Evolutionary conservation across 2,113 vertebrate species (phyloP).

Genomic region (Patagioenas fasciata): DNA sequence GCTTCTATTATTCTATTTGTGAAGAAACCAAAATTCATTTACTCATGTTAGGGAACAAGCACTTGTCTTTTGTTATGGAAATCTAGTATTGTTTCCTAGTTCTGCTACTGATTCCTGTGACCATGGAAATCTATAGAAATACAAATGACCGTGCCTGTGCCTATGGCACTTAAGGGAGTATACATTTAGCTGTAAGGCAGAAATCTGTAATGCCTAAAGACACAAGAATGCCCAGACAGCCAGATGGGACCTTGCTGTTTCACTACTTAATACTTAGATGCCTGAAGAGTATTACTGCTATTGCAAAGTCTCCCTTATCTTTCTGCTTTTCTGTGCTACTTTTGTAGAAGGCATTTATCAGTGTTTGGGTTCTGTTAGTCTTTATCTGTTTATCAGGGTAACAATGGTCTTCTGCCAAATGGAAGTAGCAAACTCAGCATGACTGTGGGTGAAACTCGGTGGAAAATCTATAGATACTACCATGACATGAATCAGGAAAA

Average conservation of each 20-base stretch:
- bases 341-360: not conserved
- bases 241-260: not conserved
- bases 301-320: not conserved
- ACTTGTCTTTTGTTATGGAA: constrained; percentile 41
- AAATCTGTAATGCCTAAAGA: not conserved
- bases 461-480: not conserved
- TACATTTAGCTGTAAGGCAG: not conserved
- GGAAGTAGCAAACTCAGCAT: not conserved
- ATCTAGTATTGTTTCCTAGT: constrained; percentile 38
- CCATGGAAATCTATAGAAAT: constrained; percentile 33
- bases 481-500: not conserved
- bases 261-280: not conserved
- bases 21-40: constrained; percentile 14
- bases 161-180: not conserved
- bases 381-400: not conserved
- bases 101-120: constrained; percentile 17
- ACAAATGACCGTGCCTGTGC: not conserved
- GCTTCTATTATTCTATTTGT: not conserved
- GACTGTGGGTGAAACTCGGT: not conserved
- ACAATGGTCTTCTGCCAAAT: not conserved
- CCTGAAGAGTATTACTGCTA: not conserved
- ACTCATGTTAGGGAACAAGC: not conserved
- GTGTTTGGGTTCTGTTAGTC: not conserved
- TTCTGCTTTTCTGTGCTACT: not conserved
- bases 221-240: not conserved